A percentile compares a stretch with the other conserved stretches of the same genome.
Evolutionary conservation across 2,888 invertebrate species (phyloP).

Genomic region (Ceraclea dissimilis): DNA sequence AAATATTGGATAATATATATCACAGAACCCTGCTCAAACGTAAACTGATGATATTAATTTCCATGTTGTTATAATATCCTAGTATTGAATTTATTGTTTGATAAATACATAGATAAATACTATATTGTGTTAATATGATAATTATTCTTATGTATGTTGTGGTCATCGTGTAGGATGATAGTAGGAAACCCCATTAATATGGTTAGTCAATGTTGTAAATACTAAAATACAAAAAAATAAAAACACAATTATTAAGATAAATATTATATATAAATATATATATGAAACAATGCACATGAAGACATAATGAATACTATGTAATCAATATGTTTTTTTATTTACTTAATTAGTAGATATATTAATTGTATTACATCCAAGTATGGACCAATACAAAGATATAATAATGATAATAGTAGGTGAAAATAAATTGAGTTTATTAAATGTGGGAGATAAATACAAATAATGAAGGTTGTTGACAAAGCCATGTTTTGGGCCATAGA

Average conservation of each 20-base stretch:
- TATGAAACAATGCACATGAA: constrained; percentile 7
- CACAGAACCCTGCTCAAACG: no score
- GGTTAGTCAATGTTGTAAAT: constrained; percentile 26
- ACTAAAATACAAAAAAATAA: constrained; percentile 7
- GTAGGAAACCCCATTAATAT: constrained; percentile 20
- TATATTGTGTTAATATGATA: no score
- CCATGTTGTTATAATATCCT: no score
- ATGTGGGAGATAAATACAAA: constrained; percentile 15
- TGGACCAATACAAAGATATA: constrained; percentile 38
- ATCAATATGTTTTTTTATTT: constrained; percentile 15
- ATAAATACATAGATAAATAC: no score
- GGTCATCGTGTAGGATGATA: background rate
- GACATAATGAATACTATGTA: constrained; percentile 19
- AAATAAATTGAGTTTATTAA: constrained; percentile 12
- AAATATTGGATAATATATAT: no score
- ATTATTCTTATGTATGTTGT: no score
- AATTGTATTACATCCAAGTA: constrained; percentile 35
- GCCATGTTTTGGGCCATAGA: constrained; percentile 27
- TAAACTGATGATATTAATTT: no score
- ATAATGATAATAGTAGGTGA: constrained; percentile 16
- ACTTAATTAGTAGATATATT: constrained; percentile 3
- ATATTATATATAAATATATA: constrained; percentile 12
- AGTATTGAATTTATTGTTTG: no score
- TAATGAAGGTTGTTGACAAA: constrained; percentile 25
- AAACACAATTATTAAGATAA: constrained; percentile 9